Evolutionary conservation across 2,797 vertebrate species (phyloP), one percentile per base, ranked within the genome.

Genomic region (Melanotaenia nigrans): DNA sequence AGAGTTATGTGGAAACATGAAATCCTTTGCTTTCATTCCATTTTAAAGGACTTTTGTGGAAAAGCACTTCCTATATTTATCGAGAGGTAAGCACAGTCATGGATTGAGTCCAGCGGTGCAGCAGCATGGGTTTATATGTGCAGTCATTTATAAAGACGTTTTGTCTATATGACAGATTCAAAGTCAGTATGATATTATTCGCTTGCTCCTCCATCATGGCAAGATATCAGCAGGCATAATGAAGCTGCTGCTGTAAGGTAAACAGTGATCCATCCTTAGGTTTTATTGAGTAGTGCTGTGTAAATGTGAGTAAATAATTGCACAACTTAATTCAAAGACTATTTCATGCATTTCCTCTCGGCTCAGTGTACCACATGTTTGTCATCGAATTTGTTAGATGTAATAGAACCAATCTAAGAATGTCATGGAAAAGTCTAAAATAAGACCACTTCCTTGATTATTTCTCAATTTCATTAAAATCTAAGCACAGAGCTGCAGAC

Each of bases 41-140:
- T 83, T 81, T 81, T 61, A 87, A 88, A 77, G 63, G 59, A 73
- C 40, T 82, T 85, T 77, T 66, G 16, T 74, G 58, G 66, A 83
- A 89, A 71, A 4, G 0, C 63, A 51, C 35, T 1, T 4, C 60
- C 55, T 76, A 20, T 59, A 71, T 64, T 62, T 49, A 72, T 32
- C 0, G 28, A 74, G 67, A 78, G 60, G 61, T 73, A 47, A 20
- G 32, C 45, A 25, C 61, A 75, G 77, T 78, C 70, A 62, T 47
- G 61, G 78, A 68, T 71, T 63, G 58, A 70, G 49, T 22, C 55
- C 20, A 35, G 63, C 53, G 11, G 28, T 38, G 63, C 54, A 69
- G 55, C 45, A 66, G 57, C 40, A 25, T 40, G 2, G 20, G 32
- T 49, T 49, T 72, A 28, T 59, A 25, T 25, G 40, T 68, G 36